phyloP scores from a whole-genome alignment of 2,113 vertebrate species.

The Piaya cayana region DNA sequence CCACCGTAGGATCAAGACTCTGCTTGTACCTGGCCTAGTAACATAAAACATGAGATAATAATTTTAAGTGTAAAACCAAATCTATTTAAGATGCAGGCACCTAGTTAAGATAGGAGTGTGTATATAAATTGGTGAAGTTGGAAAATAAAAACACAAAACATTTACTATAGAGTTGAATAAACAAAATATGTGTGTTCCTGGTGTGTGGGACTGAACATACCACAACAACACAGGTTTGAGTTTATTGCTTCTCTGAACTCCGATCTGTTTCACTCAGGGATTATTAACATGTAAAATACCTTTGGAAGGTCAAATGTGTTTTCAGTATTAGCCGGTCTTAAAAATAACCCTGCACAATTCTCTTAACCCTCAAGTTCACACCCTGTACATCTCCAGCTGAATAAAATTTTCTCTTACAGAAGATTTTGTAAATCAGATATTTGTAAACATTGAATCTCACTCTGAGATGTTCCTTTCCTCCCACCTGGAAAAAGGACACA shows the following conservation, averaged over 20 bases:
- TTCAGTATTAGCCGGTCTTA: not conserved
- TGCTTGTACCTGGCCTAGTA: slow-evolving; percentile 95
- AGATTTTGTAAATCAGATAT: not conserved
- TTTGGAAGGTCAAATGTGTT: not conserved
- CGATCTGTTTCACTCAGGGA: rapidly evolving
- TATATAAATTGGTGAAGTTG: rapidly evolving
- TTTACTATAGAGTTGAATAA: not conserved
- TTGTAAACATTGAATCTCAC: not conserved
- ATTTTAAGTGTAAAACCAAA: not conserved
- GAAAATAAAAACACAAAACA: not conserved
- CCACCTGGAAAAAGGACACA: not conserved
- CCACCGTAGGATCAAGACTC: slow-evolving; percentile 96
- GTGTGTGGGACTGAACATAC: not conserved
- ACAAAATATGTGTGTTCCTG: not conserved
- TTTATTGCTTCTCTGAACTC: not conserved
- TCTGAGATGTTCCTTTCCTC: not conserved
- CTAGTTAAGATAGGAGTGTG: not conserved
- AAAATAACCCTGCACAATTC: not conserved
- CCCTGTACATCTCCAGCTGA: not conserved
- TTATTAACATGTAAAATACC: not conserved
- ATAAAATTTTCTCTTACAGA: not conserved
- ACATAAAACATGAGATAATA: not conserved
- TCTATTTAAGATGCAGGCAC: not conserved
- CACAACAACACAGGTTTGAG: not conserved
- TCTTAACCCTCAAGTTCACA: not conserved